These are phyloP conservation scores for Epicampocera succincta DNA, from an alignment of 2,888 invertebrate species.

Conservation along the genomic window DNA sequence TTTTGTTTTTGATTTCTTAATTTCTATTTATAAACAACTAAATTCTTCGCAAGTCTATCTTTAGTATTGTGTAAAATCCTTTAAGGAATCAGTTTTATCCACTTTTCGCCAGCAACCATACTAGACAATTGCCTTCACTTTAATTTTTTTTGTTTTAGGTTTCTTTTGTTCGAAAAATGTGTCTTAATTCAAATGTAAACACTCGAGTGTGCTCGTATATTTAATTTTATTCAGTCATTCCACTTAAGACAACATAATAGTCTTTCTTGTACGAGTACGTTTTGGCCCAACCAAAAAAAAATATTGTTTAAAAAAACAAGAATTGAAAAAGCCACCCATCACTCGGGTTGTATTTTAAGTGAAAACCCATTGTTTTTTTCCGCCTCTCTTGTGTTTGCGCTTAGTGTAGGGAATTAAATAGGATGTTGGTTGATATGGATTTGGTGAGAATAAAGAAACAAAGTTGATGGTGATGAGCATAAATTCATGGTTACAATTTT, in stretches of 20 bases:
- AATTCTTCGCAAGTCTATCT: not conserved
- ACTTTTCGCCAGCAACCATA: not conserved
- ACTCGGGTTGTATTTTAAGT: constrained; percentile 7
- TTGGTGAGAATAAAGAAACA: constrained; percentile 40
- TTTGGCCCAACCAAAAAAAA: constrained; percentile 5
- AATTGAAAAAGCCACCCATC: too few relatives aligned
- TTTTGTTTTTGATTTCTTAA: too few relatives aligned
- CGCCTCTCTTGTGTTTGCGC: not conserved
- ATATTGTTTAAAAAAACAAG: too few relatives aligned
- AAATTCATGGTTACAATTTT: constrained; percentile 41
- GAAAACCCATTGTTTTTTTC: constrained; percentile 31
- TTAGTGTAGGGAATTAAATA: constrained; percentile 41
- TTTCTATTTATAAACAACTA: not conserved
- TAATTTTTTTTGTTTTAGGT: not conserved
- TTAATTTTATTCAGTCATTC: constrained; percentile 30
- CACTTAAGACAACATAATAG: constrained; percentile 36
- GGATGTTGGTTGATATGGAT: constrained; percentile 26
- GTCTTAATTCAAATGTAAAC: constrained; percentile 28
- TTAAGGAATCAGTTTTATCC: not conserved
- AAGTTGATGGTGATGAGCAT: constrained; percentile 35
- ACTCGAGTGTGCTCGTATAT: constrained; percentile 23
- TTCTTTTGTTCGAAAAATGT: constrained; percentile 14
- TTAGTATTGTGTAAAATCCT: not conserved
- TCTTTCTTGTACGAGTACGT: not conserved
- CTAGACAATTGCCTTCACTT: not conserved